Evolutionary conservation across 1,140 invertebrate genomes (phyloP).

Genomic region (Zaprionus tsacasi): DNA sequence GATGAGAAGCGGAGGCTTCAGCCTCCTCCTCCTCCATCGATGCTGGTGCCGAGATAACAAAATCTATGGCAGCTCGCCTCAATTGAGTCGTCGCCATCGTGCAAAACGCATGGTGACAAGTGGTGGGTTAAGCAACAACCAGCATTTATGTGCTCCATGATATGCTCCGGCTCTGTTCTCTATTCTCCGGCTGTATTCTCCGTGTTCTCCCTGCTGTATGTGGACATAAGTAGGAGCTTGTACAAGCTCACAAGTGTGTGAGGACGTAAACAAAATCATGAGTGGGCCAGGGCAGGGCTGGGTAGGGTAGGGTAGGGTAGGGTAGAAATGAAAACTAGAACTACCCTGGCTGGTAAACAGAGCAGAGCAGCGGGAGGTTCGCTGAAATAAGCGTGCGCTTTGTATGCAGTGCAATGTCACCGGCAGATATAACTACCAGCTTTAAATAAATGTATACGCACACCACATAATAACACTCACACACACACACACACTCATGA

Average conservation of each 20-base stretch:
- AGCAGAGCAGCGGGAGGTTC: constrained; percentile 2
- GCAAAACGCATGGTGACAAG: constrained; percentile 21
- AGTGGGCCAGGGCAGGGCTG: constrained; percentile 7
- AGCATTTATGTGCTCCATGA: constrained; percentile 19
- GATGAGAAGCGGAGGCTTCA: background rate
- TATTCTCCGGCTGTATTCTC: no score
- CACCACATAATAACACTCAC: constrained; percentile 19
- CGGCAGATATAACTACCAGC: constrained; percentile 28
- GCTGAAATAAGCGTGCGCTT: constrained; percentile 47
- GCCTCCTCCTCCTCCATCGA: constrained; percentile 41
- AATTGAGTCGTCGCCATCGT: constrained; percentile 65
- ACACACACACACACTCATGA: constrained; percentile 31
- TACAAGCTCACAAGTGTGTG: constrained; percentile 31
- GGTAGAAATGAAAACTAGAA: constrained; percentile 49
- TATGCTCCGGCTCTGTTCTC: no score
- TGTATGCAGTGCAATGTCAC: constrained; percentile 68
- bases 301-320: background rate
- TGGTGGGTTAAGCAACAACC: constrained; percentile 40
- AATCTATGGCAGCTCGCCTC: constrained; percentile 62
- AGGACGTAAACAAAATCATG: constrained; percentile 24
- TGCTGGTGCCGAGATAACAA: constrained; percentile 70
- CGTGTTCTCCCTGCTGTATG: background rate
- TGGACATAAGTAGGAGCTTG: constrained; percentile 52
- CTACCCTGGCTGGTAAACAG: constrained; percentile 24
- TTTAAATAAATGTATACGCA: constrained; percentile 22